Evolutionary conservation across 1,140 invertebrate species (phyloP).

Genomic region (Neodiprion pinetum): DNA sequence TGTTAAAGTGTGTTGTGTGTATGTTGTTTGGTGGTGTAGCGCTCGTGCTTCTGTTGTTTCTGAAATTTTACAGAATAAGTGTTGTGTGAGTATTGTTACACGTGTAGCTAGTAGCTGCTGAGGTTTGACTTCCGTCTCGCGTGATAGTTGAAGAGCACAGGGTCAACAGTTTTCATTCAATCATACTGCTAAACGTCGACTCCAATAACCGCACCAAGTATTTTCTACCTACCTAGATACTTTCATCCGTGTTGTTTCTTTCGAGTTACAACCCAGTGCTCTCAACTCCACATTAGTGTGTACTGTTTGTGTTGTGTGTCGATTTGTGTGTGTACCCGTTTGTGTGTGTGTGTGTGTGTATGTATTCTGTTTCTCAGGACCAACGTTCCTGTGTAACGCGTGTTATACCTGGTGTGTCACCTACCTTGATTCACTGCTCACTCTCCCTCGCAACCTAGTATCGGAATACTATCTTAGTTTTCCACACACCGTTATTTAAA

Average conservation of each 20-base stretch:
- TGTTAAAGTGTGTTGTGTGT: constrained; percentile 57
- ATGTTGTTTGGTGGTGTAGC: constrained; percentile 57
- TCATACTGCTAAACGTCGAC: too few species aligned
- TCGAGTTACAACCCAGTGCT: too few species aligned
- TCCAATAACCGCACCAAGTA: background rate
- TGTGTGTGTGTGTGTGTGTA: background rate
- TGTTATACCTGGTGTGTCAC: background rate
- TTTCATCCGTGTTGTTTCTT: background rate
- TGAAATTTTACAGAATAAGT: constrained; percentile 58
- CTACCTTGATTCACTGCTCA: background rate
- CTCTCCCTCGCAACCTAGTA: too few species aligned
- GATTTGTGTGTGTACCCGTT: background rate
- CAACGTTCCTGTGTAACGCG: background rate
- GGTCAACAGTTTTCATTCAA: background rate
- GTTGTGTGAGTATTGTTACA: constrained; percentile 39
- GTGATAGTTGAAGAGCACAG: background rate
- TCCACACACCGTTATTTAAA: too few species aligned
- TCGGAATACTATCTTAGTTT: too few species aligned
- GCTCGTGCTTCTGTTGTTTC: constrained; percentile 59
- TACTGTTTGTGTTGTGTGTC: background rate
- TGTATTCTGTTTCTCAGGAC: background rate
- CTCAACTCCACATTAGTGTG: too few species aligned
- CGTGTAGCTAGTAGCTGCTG: constrained; percentile 31
- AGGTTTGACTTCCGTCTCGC: constrained; percentile 32
- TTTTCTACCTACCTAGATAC: background rate